phyloP scores from a whole-genome alignment of 1,140 invertebrate species.

The Trichonephila clavata region DNA sequence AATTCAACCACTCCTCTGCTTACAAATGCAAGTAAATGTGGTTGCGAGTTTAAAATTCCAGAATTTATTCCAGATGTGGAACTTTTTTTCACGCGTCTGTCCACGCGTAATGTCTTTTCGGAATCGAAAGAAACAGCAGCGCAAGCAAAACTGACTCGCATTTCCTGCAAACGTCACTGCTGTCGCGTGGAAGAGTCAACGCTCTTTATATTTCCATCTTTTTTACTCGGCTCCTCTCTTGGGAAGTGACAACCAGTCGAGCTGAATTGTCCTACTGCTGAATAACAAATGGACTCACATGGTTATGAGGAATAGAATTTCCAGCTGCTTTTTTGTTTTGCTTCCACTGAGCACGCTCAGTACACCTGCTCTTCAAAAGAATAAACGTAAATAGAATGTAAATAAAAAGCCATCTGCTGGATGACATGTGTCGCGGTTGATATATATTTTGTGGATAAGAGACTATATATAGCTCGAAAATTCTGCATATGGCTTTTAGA shows the following conservation, averaged over 20 bases:
- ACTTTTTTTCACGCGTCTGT: background rate
- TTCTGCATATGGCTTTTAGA: no score
- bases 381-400: background rate
- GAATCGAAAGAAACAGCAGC: background rate
- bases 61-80: background rate
- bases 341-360: background rate
- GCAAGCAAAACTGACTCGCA: background rate
- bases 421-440: background rate
- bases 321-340: background rate
- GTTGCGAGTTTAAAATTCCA: background rate
- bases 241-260: background rate
- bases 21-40: background rate
- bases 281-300: constrained; percentile 1
- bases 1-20: background rate
- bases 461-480: no score
- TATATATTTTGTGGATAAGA: background rate
- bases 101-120: background rate
- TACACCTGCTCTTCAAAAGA: background rate
- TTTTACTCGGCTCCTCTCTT: background rate
- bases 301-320: background rate
- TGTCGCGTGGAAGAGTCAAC: background rate
- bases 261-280: background rate
- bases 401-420: background rate
- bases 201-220: constrained; percentile 1
- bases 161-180: background rate